Evolutionary conservation across 2,113 vertebrate species (phyloP), one percentile per base, ranked within the genome.

Genomic region (Rhagologus leucostigma): DNA sequence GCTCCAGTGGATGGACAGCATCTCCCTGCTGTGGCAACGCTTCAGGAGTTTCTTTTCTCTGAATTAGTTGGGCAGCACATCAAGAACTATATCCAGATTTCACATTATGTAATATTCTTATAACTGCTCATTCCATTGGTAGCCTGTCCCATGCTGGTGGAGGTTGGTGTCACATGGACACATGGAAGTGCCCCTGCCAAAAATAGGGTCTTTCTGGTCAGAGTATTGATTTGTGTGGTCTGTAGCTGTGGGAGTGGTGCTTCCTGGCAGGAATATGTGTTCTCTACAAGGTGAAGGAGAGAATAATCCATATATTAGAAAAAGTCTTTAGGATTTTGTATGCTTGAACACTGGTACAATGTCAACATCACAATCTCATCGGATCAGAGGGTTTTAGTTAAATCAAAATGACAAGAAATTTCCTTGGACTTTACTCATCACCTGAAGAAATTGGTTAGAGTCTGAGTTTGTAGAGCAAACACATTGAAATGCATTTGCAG

Each of bases 381-480:
- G 59, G 71, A 86, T 84, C 13, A 0, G 29, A 29, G 47, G 19
- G 50, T 29, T 96, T 89, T 90, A 78, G 68, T 93, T 90, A 88
- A 95, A 92, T 47, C 42, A 74, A 59, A 89, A 49, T 62, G 44
- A 87, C 68, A 85, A 42, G 73, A 94, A 71, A 83, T 87, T 89
- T 90, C 80, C 65, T 82, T 82, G 50, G 76, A 49, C 69, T 90
- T 80, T 78, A 68, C 29, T 64, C 44, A 6, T 55, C 60, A 26
- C 10, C 53, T 63, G 80, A 67, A 88, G 68, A 86, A 95, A 91
- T 27, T 79, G 79, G 49, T 57, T 92, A 30, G 52, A 65, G 37
- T 46, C 47, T 85, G 83, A 71, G 65, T 84, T 91, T 95, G 82
- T 76, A 87, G 76, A 89, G 78, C 67, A 97, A 90, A 89, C 74